Conservation (phyloP, 2,888 invertebrate species). For the Phaonia tiefii region DNA sequence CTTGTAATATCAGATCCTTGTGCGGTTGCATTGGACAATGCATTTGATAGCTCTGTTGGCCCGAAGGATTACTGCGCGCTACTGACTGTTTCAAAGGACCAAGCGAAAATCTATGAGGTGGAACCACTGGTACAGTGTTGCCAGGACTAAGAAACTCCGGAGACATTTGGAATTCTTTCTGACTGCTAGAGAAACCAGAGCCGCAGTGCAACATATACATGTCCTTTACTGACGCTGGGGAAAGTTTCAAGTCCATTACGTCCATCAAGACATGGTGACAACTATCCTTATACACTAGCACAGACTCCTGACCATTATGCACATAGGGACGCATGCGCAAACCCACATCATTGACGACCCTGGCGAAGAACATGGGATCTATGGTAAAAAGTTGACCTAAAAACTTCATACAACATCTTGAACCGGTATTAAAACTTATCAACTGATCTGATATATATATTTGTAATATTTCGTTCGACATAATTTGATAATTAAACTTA, state of each 20-base stretch:
- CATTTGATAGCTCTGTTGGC: constrained; percentile 52
- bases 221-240: constrained; percentile 59
- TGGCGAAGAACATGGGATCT: constrained; percentile 59
- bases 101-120: constrained; percentile 69
- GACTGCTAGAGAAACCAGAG: constrained; percentile 53
- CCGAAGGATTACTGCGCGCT: constrained; percentile 59
- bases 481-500: constrained; percentile 14
- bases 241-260: constrained; percentile 46
- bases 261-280: constrained; percentile 65
- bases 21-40: constrained; percentile 47
- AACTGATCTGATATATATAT: constrained; percentile 67
- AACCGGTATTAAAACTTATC: constrained; percentile 55
- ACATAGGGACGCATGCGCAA: constrained; percentile 52
- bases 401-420: constrained; percentile 68
- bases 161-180: constrained; percentile 55
- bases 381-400: constrained; percentile 62
- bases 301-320: constrained; percentile 64
- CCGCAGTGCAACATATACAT: constrained; percentile 63
- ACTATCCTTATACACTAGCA: constrained; percentile 64
- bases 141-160: constrained; percentile 51
- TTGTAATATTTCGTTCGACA: constrained; percentile 57
- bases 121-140: constrained; percentile 59
- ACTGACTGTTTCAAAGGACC: constrained; percentile 69
- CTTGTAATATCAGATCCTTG: constrained; percentile 59
- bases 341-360: constrained; percentile 56